phyloP scores from a whole-genome alignment of 23 tunicate species.

The Diplosoma virens region DNA sequence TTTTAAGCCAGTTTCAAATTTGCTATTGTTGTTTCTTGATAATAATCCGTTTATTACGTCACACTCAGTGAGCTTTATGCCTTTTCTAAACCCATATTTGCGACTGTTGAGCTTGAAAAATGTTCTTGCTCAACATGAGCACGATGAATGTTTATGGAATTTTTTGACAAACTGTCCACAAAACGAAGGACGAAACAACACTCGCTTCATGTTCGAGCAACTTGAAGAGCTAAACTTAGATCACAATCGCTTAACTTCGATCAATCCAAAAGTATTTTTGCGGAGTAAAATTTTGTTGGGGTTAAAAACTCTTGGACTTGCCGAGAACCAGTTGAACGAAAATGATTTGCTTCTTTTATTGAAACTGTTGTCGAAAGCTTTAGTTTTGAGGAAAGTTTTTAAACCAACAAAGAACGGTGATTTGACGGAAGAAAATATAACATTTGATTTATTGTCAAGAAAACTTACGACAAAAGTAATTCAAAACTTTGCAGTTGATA shows the following conservation, averaged over 20 bases:
- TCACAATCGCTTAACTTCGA: neutral
- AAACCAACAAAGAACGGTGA: too few relatives aligned
- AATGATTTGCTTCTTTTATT: neutral
- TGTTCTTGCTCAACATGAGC: neutral
- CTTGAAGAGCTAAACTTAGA: neutral
- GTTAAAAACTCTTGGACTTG: neutral
- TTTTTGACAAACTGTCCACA: neutral
- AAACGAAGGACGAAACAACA: neutral
- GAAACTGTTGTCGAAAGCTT: neutral
- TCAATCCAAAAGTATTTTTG: neutral
- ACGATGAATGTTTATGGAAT: neutral
- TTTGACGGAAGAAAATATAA: too few relatives aligned
- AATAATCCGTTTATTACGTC: constrained; percentile 11
- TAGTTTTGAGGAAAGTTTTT: too few relatives aligned
- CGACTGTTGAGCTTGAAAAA: constrained; percentile 22
- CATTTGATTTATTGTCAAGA: too few relatives aligned
- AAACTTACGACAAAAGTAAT: too few relatives aligned
- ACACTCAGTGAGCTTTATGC: neutral
- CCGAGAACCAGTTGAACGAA: neutral
- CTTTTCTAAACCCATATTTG: neutral
- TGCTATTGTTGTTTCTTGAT: constrained; percentile 1
- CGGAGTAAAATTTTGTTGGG: neutral
- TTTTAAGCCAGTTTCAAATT: neutral
- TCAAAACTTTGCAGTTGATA: too few relatives aligned
- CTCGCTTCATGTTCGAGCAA: neutral